Percentiles rank a stretch among this genome's conserved stretches.
phyloP scores from a whole-genome alignment of 2,888 invertebrate genomes.

The Oasisia sp. region DNA sequence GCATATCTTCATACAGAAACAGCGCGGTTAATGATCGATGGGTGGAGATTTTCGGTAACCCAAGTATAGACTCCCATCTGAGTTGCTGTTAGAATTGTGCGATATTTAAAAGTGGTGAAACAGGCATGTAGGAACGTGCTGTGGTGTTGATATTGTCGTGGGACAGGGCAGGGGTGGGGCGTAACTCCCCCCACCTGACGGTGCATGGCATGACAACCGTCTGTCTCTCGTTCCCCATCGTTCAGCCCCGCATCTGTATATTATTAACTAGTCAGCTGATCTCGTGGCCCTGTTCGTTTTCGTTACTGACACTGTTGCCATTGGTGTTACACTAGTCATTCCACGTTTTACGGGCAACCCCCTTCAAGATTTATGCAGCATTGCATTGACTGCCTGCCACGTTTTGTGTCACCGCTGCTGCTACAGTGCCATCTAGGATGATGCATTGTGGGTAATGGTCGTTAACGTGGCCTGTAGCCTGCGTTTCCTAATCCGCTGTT shows the following conservation, averaged over 20 bases:
- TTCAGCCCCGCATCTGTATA: background rate
- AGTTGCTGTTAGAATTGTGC: background rate
- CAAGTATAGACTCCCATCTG: background rate
- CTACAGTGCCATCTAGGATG: background rate
- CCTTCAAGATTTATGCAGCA: background rate
- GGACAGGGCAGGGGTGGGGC: background rate
- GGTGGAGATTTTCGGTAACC: background rate
- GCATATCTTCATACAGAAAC: background rate
- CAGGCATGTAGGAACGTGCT: background rate
- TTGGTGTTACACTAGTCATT: constrained; percentile 17
- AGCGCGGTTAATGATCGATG: background rate
- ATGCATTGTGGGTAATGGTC: background rate
- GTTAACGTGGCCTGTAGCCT: too few relatives aligned
- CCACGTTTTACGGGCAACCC: background rate
- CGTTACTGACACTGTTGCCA: constrained; percentile 3
- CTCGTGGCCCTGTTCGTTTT: constrained; percentile 3
- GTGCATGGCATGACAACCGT: background rate
- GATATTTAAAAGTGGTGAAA: background rate
- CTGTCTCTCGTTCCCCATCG: background rate
- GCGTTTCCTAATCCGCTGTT: background rate
- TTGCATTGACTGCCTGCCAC: too few relatives aligned
- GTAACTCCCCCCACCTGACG: background rate
- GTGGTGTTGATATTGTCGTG: background rate
- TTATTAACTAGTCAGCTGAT: constrained; percentile 13
- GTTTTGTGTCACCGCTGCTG: background rate